Base-by-base conservation (phyloP, 2,113 vertebrate genomes). In the Podilymbus podiceps region DNA sequence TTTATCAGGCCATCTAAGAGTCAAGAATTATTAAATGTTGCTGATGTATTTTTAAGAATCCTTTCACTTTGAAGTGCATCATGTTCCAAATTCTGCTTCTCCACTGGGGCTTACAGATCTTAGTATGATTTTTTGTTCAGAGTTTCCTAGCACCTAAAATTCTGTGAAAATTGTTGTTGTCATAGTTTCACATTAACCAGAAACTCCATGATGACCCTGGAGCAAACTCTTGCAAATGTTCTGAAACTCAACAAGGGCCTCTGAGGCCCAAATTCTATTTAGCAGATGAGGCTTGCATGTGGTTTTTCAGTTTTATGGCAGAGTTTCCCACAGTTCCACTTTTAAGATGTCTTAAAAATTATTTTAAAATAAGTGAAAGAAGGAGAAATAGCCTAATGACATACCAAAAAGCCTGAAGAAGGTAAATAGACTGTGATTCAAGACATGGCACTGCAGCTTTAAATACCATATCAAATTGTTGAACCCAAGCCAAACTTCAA, bases 401-500 rank as follows among this genome's bases (percentile, higher is more conserved):
- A 40, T 22, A 67, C 66, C 31, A 88, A 89, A 87, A 94, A 71
- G 5, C 16, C 68, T 42, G 59, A 84, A 95, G 60, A 92, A 86
- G 22, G 1, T 1, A 89, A 95, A 85, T 72, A 66, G 15, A 47
- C 75, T 62, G 24, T 67, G 80, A 89, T 75, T 91, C 33, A 84
- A 94, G 92, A 71, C n/a, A 68, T 74, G 20, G 80, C 58, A 69
- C 30, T 88, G 46, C n/a, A 84, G 14, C 28, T 84, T 91, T 92
- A 93, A 88, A 92, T 86, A 85, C 46, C 35, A 42, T 91, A 93
- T 84, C 84, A 71, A 86, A 88, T 91, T 78, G 24, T 84, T 93
- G 94, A 91, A 95, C 72, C 9, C 40, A 73, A 93, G 93, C 87
- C 94, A 97, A 82, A 53, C 76, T 90, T 97, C 91, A 96, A 93